Evolutionary conservation across 2,888 invertebrate genomes (phyloP).

Genomic region (Caenorhabditis sinica): DNA sequence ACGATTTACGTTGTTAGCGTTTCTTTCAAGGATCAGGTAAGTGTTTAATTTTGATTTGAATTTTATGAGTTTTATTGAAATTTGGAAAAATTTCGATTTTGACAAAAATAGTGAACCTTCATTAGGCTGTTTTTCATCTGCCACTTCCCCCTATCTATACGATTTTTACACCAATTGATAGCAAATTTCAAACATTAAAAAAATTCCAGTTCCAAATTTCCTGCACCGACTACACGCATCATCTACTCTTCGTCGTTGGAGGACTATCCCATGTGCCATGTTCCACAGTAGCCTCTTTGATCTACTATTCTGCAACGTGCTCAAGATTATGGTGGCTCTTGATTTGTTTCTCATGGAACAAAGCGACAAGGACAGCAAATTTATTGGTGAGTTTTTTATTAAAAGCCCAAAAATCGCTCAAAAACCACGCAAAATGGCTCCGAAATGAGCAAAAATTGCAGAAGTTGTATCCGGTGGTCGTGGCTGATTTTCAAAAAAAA

Average conservation of each 20-base stretch:
- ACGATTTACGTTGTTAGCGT: slow-evolving; percentile 85
- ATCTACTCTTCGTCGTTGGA: slow-evolving; percentile 71
- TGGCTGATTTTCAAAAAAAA: no score
- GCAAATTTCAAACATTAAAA: not conserved
- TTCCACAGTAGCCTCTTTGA: slow-evolving; percentile 72
- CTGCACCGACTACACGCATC: slow-evolving; percentile 72
- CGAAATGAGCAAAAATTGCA: no score
- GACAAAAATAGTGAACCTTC: no score
- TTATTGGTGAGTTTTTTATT: slow-evolving; percentile 50
- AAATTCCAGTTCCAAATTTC: slow-evolving; percentile 71
- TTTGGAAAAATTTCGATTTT: no score
- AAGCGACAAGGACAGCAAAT: slow-evolving; percentile 58
- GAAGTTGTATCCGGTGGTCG: no score
- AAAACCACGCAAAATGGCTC: no score
- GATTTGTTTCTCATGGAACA: slow-evolving; percentile 87
- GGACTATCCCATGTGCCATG: slow-evolving; percentile 71
- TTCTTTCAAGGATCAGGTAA: slow-evolving; percentile 84
- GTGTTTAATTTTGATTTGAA: not conserved
- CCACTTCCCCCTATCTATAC: no score
- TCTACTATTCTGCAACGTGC: slow-evolving; percentile 85
- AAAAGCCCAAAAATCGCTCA: not conserved
- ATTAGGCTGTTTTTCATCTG: no score
- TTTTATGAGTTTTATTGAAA: no score
- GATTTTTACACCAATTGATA: not conserved
- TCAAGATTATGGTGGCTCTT: slow-evolving; percentile 88